A percentile compares a stretch with the other conserved stretches of the same genome.
Evolutionary conservation across 2,888 invertebrate genomes (phyloP).

Genomic region (Euplexia lucipara): DNA sequence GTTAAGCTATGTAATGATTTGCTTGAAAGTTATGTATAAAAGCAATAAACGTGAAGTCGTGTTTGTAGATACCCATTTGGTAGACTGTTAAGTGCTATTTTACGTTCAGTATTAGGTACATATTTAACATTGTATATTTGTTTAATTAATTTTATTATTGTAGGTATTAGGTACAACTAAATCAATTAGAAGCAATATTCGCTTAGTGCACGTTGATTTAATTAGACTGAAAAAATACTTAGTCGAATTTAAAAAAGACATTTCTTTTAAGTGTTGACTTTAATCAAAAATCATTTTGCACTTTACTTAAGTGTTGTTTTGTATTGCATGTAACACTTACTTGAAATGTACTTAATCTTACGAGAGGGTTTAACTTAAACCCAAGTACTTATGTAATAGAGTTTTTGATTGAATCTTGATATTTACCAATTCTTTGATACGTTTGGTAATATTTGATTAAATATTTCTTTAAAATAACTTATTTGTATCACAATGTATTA

Average conservation of each 20-base stretch:
- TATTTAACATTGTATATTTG: constrained; percentile 24
- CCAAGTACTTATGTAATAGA: constrained; percentile 17
- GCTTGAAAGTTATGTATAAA: constrained; percentile 31
- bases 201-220: constrained; percentile 16
- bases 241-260: constrained; percentile 56
- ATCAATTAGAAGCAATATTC: constrained; percentile 28
- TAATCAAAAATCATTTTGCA: constrained; percentile 10
- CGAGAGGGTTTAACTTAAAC: constrained; percentile 15
- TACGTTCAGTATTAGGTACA: constrained; percentile 17
- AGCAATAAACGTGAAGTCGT: constrained; percentile 22
- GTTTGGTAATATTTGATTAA: constrained; percentile 23
- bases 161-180: constrained; percentile 12
- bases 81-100: constrained; percentile 34
- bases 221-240: constrained; percentile 46
- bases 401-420: constrained; percentile 28
- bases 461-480: constrained; percentile 8
- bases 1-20: constrained; percentile 31
- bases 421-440: constrained; percentile 10
- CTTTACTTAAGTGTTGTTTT: constrained; percentile 15
- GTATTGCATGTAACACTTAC: constrained; percentile 23
- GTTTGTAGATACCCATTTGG: constrained; percentile 38
- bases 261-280: constrained; percentile 12
- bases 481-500: constrained; percentile 23
- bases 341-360: constrained; percentile 21
- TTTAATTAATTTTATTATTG: constrained; percentile 27